Evolutionary conservation across 2,888 invertebrate genomes (phyloP).

Genomic region (Disparrhopalites patrizii): DNA sequence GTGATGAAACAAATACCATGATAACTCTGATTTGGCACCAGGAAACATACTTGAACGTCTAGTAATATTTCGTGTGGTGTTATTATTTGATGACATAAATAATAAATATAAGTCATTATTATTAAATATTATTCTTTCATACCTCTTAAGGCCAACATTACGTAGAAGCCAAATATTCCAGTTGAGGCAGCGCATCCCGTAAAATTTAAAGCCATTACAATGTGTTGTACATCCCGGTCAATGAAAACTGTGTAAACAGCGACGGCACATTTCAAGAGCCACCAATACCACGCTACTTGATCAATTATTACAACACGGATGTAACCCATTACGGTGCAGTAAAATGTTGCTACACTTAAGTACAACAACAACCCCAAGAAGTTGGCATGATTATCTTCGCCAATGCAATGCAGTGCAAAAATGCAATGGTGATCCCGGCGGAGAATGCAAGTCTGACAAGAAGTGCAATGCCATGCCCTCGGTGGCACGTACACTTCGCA

Average conservation of each 20-base stretch:
- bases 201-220: conserved; percentile 32
- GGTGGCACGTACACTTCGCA: conserved; percentile 47
- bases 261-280: conserved; percentile 30
- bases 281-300: conserved; percentile 30
- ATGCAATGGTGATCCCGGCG: conserved; percentile 46
- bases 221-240: conserved; percentile 31
- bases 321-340: conserved; percentile 11
- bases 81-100: neutral
- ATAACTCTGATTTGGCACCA: too few relatives aligned
- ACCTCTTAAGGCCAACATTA: conserved; percentile 30
- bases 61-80: neutral
- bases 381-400: conserved; percentile 45
- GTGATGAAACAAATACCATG: neutral
- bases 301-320: conserved; percentile 16
- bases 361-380: conserved; percentile 44
- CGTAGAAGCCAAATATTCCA: conserved; percentile 37
- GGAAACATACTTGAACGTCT: too few relatives aligned
- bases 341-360: conserved; percentile 30
- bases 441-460: conserved; percentile 33
- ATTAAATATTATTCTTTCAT: neutral
- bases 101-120: neutral
- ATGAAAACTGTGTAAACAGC: conserved; percentile 39
- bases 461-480: conserved; percentile 42
- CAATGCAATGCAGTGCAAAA: conserved; percentile 43
- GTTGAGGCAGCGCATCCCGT: conserved; percentile 33